Percentiles rank a stretch among this genome's conserved stretches.
phyloP scores from a whole-genome alignment of 2,888 invertebrate genomes.

The Platypus cylindrus region DNA sequence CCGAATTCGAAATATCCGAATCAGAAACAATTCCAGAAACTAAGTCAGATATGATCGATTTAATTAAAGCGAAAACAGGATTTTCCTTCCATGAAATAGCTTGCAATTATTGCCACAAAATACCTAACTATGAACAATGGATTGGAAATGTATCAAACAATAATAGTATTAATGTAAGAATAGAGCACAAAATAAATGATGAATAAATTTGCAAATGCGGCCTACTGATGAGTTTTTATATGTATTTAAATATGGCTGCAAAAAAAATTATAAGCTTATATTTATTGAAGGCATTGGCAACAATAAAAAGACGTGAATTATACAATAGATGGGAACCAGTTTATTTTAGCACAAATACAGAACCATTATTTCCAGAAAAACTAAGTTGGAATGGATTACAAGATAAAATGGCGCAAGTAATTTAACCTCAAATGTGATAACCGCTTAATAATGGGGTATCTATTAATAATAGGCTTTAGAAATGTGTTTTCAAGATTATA shows the following conservation, averaged over 20 bases:
- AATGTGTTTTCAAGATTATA: conserved; percentile 60
- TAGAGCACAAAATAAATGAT: too few species aligned
- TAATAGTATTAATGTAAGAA: too few species aligned
- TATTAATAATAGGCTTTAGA: conserved; percentile 76
- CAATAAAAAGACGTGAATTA: conserved; percentile 55
- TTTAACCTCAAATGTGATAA: too few species aligned
- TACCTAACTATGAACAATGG: conserved; percentile 61
- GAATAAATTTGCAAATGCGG: too few species aligned
- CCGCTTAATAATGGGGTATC: too few species aligned
- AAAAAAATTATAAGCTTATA: too few species aligned
- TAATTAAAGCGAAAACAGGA: conserved; percentile 44
- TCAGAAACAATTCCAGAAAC: conserved; percentile 47
- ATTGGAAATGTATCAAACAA: too few species aligned
- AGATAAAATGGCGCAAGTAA: conserved; percentile 76
- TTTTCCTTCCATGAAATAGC: conserved; percentile 55
- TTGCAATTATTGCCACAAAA: conserved; percentile 61
- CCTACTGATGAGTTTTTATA: too few species aligned
- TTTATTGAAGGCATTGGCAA: conserved; percentile 47
- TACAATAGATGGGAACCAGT: conserved; percentile 71
- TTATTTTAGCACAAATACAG: conserved; percentile 61
- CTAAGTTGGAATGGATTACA: conserved; percentile 70
- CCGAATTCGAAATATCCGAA: conserved; percentile 56
- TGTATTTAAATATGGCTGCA: too few species aligned
- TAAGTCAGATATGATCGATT: conserved; percentile 44
- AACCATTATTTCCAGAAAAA: conserved; percentile 63